phyloP scores from a whole-genome alignment of 2,888 invertebrate genomes.

The Heliconius charithonia region DNA sequence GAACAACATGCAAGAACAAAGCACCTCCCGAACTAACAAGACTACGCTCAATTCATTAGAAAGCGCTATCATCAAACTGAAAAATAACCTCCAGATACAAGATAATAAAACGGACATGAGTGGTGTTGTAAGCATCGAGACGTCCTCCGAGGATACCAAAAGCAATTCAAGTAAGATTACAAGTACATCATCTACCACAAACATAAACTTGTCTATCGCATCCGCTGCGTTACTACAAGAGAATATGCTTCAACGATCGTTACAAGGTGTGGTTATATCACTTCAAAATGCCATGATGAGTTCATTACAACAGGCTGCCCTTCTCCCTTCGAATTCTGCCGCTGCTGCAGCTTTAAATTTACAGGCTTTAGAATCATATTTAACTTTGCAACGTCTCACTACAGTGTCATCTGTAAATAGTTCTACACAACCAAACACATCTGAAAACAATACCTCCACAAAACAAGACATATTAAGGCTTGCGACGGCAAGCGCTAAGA shows the following conservation, averaged over 20 bases:
- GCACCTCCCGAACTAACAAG: slow-evolving; percentile 75
- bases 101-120: slow-evolving; percentile 77
- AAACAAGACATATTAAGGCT: slow-evolving; percentile 88
- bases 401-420: slow-evolving; percentile 84
- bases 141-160: slow-evolving; percentile 70
- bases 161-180: slow-evolving; percentile 75
- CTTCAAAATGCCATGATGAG: slow-evolving; percentile 93
- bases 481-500: slow-evolving; percentile 83
- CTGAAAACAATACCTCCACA: slow-evolving; percentile 72
- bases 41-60: slow-evolving; percentile 79
- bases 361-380: slow-evolving; percentile 93
- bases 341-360: slow-evolving; percentile 93
- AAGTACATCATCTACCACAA: slow-evolving; percentile 69
- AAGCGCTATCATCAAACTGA: slow-evolving; percentile 81
- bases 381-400: slow-evolving; percentile 91
- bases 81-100: slow-evolving; percentile 81
- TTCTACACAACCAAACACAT: slow-evolving; percentile 63
- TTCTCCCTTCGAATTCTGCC: slow-evolving; percentile 91
- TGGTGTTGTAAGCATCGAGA: slow-evolving; percentile 67
- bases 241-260: slow-evolving; percentile 88
- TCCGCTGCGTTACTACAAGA: slow-evolving; percentile 86
- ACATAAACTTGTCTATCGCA: slow-evolving; percentile 80
- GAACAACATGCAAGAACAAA: slow-evolving; percentile 79
- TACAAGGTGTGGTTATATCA: slow-evolving; percentile 90
- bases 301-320: slow-evolving; percentile 92